Evolutionary conservation across 2,113 vertebrate genomes (phyloP), one percentile per base, ranked within the genome.

Genomic region (Rhinolophus ferrumequinum): DNA sequence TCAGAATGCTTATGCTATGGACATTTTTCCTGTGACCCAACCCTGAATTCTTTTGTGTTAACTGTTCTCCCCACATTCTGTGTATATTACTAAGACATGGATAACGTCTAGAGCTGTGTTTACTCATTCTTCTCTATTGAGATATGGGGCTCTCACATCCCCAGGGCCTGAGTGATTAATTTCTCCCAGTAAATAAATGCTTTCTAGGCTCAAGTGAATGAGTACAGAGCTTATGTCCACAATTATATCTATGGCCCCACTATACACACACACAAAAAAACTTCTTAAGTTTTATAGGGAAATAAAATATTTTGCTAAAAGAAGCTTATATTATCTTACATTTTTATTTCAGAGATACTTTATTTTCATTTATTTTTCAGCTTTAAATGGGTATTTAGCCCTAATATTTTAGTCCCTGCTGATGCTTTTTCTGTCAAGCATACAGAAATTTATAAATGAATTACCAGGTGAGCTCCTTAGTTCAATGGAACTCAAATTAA

Each of bases 361-460:
- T 94, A 88, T 93, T 90, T 96, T 89, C 62, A 86, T 92, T 91
- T 87, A 79, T 56, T 72, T 83, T 79, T 96, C 69, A 85, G 35
- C 50, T 88, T 81, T 95, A 81, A 82, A 35, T 90, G n/a, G 21
- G 33, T 44, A 54, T 97, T 97, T 96, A 93, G 44, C n/a, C 12
- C 28, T 70, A 86, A 88, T 52, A 69, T 64, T 94, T 97, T 79
- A 89, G 73, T 93, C 30, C 69, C 15, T 72, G 67, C 21, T 87
- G 69, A 80, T 38, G 26, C 26, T 93, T 94, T 96, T 93, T 66
- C 95, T 95, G 69, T 86, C 72, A 97, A 93, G n/a, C 56, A 41
- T 93, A 69, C 58, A 94, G 82, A 97, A 93, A 96, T 86, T 93
- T 96, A 86, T 95, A 91, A 94, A 94, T 41, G 73, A 96, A 94